Percentiles rank a stretch among this genome's conserved stretches.
Conservation (phyloP, 2,113 vertebrate species). For the Ptilorrhoa leucosticta region DNA sequence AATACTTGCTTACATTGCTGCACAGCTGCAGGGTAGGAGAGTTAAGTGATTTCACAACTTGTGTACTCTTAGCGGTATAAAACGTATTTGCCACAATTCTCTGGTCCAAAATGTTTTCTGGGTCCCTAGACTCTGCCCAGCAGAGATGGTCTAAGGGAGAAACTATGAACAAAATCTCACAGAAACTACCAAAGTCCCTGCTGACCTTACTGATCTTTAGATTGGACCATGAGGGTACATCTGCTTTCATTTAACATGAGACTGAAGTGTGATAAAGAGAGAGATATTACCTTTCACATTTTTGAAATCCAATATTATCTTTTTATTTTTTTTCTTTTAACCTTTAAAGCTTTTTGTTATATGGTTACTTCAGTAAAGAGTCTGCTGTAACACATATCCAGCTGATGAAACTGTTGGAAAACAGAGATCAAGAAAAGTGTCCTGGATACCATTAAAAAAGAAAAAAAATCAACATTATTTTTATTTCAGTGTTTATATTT, state of each 20-base stretch:
- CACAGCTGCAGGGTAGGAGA: neutral
- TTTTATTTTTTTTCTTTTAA: neutral
- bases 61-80: neutral
- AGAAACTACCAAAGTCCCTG: neutral
- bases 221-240: neutral
- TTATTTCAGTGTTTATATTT: neutral
- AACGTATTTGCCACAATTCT: neutral
- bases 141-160: neutral
- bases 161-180: neutral
- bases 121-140: neutral
- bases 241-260: slow-evolving; percentile 26
- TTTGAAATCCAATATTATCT: neutral
- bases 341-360: neutral
- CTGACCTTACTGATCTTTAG: neutral
- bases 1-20: neutral
- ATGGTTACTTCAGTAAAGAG: neutral
- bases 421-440: neutral
- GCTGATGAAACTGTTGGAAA: neutral
- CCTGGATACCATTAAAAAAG: neutral
- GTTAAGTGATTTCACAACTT: neutral
- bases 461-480: neutral
- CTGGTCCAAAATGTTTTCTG: neutral
- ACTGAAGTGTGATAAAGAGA: neutral
- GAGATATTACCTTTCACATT: neutral
- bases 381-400: neutral